These are phyloP conservation scores for Diplogasteroides magnus DNA, from an alignment of 1,140 invertebrate genomes.

Conservation along the genomic window DNA sequence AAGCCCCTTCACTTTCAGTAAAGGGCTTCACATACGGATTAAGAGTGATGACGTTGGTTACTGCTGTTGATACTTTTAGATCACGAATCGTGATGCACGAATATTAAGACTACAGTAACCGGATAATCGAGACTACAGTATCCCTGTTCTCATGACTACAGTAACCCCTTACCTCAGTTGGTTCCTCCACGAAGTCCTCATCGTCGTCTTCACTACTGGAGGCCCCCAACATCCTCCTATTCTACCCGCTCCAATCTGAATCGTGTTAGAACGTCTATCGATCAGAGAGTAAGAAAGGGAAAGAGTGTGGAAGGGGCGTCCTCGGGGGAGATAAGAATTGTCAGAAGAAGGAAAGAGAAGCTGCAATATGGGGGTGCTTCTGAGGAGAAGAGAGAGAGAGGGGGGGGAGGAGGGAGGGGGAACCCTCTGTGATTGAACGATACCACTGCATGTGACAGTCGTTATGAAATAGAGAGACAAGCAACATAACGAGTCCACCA, in stretches of 20 bases:
- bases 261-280: slow-evolving; percentile 1
- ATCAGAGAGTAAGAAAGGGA: not conserved
- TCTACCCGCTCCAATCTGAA: not conserved
- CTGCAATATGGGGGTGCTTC: not conserved
- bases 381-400: not conserved
- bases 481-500: no score
- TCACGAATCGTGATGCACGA: slow-evolving; percentile 12
- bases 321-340: not conserved
- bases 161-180: slow-evolving; percentile 29
- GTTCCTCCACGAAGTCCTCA: slow-evolving; percentile 39
- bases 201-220: slow-evolving; percentile 52
- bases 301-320: not conserved
- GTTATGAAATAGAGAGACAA: no score
- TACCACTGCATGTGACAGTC: no score
- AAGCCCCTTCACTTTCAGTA: not conserved
- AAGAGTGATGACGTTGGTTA: slow-evolving; percentile 8
- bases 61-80: not conserved
- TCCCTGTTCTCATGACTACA: not conserved
- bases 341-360: not conserved
- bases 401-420: slow-evolving; percentile 8
- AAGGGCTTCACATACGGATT: not conserved
- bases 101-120: slow-evolving; percentile 3
- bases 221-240: slow-evolving; percentile 42
- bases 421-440: no score
- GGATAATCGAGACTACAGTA: slow-evolving; percentile 18